These are phyloP conservation scores for Diadophis punctatus DNA, from an alignment of 2,113 vertebrate species.

Conservation along the genomic window DNA sequence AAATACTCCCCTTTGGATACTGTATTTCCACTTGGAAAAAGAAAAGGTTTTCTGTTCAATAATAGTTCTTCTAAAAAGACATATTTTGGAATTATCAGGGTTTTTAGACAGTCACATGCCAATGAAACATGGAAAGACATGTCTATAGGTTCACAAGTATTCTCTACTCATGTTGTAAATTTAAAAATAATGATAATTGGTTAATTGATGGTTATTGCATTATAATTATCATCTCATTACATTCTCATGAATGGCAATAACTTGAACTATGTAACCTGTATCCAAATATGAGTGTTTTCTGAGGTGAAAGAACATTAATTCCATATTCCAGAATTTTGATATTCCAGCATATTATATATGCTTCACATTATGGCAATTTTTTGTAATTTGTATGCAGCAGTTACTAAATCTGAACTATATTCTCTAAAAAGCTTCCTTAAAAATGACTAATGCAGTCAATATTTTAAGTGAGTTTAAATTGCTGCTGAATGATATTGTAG, in stretches of 20 bases:
- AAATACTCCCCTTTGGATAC: neutral
- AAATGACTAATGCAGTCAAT: neutral
- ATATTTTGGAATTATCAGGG: neutral
- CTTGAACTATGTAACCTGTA: neutral
- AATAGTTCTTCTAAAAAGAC: neutral
- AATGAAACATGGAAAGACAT: neutral
- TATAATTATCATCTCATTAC: neutral
- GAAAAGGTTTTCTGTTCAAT: neutral
- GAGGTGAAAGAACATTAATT: neutral
- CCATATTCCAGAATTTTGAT: neutral
- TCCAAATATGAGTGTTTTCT: neutral
- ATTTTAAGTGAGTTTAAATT: neutral
- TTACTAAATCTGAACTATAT: neutral
- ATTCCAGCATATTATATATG: no score
- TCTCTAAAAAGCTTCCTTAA: neutral
- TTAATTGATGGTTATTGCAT: neutral
- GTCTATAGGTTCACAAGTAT: neutral
- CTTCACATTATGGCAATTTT: neutral
- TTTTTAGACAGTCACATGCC: neutral
- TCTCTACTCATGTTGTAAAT: neutral
- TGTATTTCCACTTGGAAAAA: neutral
- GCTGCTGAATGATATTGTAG: neutral
- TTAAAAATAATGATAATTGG: neutral
- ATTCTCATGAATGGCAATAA: neutral
- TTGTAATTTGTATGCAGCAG: neutral